Percentiles rank a stretch among this genome's conserved stretches.
phyloP scores from a whole-genome alignment of 64 coral and sea anemone species.

The Stichodactyla helianthus region DNA sequence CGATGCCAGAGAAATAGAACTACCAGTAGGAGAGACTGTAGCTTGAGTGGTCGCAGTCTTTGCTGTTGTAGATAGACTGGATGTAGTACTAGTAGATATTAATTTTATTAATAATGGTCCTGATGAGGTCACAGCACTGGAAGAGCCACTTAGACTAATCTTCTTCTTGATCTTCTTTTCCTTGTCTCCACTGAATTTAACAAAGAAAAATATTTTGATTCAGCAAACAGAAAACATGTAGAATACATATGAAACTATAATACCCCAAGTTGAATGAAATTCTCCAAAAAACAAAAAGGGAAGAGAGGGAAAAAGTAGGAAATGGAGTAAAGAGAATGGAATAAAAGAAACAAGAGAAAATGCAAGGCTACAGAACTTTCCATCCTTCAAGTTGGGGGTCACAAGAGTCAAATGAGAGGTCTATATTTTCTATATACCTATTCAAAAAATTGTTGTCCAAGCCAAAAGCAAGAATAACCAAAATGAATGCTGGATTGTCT shows the following conservation, averaged over 20 bases:
- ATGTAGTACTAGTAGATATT: background rate
- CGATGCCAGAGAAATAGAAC: background rate
- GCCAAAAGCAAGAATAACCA: no score
- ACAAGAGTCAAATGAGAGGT: background rate
- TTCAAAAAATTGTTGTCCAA: no score
- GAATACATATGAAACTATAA: no score
- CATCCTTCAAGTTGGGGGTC: background rate
- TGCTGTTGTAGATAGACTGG: background rate
- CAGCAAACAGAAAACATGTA: no score
- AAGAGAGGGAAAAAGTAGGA: background rate
- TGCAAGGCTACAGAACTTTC: background rate
- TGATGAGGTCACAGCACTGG: slow-evolving; percentile 7
- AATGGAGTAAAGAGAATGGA: background rate
- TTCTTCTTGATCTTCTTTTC: slow-evolving; percentile 86
- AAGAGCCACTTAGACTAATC: slow-evolving; percentile 6
- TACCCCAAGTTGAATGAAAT: no score
- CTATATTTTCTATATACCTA: no score
- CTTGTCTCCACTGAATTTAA: slow-evolving; percentile 68
- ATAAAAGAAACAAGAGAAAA: background rate
- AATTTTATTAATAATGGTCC: slow-evolving; percentile 7
- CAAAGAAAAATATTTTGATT: slow-evolving; percentile 13
- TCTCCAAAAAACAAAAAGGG: no score
- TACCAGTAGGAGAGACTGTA: slow-evolving; percentile 29
- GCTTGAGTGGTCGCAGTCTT: slow-evolving; percentile 9
- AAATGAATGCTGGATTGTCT: no score